phyloP scores from a whole-genome alignment of 2,113 vertebrate genomes.

The Pomatostomus ruficeps region DNA sequence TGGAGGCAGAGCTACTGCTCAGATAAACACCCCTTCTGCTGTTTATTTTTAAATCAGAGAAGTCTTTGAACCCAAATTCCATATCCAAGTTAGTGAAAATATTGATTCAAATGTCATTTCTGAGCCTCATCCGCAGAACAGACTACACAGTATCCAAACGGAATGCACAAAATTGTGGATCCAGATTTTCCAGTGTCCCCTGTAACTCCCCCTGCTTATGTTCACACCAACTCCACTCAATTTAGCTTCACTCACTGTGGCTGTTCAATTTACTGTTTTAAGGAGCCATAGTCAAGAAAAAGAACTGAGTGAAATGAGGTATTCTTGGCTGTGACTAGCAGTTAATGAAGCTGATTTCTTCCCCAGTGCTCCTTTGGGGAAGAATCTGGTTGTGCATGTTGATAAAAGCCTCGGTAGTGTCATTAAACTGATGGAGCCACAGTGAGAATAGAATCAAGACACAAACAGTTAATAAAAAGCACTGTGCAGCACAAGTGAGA shows the following conservation, averaged over 20 bases:
- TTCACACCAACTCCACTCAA: not conserved
- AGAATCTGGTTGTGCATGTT: not conserved
- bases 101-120: not conserved
- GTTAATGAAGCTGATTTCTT: not conserved
- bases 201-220: not conserved
- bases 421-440: not conserved
- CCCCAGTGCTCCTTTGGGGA: not conserved
- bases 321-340: not conserved
- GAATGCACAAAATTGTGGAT: not conserved
- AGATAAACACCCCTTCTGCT: not conserved
- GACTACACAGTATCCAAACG: not conserved
- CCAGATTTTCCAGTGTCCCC: not conserved
- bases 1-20: not conserved
- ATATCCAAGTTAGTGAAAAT: not conserved
- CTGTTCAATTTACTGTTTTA: not conserved
- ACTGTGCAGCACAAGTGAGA: not conserved
- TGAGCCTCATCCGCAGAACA: not conserved
- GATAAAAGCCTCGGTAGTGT: not conserved
- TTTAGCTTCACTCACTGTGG: not conserved
- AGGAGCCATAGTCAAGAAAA: not conserved
- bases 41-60: not conserved
- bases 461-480: not conserved
- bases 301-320: not conserved
- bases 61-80: not conserved
- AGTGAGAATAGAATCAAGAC: not conserved